These are phyloP conservation scores for Siphlonurus alternatus DNA, from an alignment of 2,888 invertebrate genomes.

Conservation along the genomic window DNA sequence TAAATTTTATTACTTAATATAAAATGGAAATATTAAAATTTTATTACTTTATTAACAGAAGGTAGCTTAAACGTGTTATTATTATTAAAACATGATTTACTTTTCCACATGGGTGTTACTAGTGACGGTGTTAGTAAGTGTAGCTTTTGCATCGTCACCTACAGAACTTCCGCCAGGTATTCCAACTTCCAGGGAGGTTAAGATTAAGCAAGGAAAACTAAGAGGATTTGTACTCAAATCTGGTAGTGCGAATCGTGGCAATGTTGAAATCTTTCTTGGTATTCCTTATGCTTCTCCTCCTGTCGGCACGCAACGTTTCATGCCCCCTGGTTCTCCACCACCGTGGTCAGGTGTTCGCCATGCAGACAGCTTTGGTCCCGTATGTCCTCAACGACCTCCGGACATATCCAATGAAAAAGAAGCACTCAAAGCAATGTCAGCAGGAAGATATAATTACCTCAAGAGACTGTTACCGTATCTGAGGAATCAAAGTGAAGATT, in stretches of 20 bases:
- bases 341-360: slow-evolving; percentile 22
- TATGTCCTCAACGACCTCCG: slow-evolving; percentile 27
- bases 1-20: no score
- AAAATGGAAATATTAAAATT: not conserved
- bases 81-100: not conserved
- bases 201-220: slow-evolving; percentile 47
- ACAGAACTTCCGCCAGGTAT: not conserved
- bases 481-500: slow-evolving; percentile 91
- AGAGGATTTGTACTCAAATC: slow-evolving; percentile 37
- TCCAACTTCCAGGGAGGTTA: slow-evolving; percentile 30
- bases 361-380: slow-evolving; percentile 21
- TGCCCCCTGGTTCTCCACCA: slow-evolving; percentile 27
- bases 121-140: not conserved
- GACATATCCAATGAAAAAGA: slow-evolving; percentile 9
- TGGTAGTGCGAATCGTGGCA: not conserved
- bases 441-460: slow-evolving; percentile 75
- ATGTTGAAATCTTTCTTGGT: slow-evolving; percentile 4
- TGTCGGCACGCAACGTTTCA: slow-evolving; percentile 21
- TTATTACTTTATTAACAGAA: not conserved
- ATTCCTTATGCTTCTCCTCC: slow-evolving; percentile 8
- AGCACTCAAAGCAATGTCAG: slow-evolving; percentile 53
- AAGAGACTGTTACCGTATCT: slow-evolving; percentile 69
- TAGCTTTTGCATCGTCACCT: not conserved
- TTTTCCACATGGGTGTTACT: not conserved
- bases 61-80: no score